A percentile compares a stretch with the other conserved stretches of the same genome.
Evolutionary conservation across 2,797 vertebrate genomes (phyloP).

Genomic region (Amblyopsis hoosieri): DNA sequence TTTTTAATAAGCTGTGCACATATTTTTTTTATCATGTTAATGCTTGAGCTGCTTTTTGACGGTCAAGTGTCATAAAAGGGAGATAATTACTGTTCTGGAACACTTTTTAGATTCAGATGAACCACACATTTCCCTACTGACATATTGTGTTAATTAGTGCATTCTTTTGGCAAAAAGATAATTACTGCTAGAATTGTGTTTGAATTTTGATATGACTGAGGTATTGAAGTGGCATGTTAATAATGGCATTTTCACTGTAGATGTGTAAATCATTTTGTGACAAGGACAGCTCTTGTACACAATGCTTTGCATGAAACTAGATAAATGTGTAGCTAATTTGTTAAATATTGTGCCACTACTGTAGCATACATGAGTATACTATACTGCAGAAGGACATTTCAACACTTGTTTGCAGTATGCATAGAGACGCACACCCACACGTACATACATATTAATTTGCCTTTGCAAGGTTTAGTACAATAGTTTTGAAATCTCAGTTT

Average conservation of each 20-base stretch:
- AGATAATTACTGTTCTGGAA: too few species aligned
- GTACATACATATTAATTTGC: neutral
- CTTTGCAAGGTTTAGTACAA: too few species aligned
- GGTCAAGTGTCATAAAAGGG: too few species aligned
- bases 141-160: too few species aligned
- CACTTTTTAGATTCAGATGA: too few species aligned
- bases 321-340: slow-evolving; percentile 10
- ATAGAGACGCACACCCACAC: neutral
- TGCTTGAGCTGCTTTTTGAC: too few species aligned
- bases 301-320: neutral
- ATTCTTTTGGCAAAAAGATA: too few species aligned
- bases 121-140: too few species aligned
- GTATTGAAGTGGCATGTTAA: neutral
- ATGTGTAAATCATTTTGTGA: neutral
- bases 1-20: too few species aligned
- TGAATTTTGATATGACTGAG: neutral
- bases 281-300: slow-evolving; percentile 9
- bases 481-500: too few species aligned
- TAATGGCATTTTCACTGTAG: neutral
- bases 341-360: slow-evolving; percentile 10
- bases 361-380: neutral
- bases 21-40: too few species aligned
- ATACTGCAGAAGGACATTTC: slow-evolving; percentile 9
- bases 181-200: too few species aligned
- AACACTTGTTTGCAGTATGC: neutral